Percentiles rank a stretch among this genome's conserved stretches.
These are phyloP conservation scores for Iphiclides podalirius DNA, from an alignment of 2,888 invertebrate genomes.

Conservation along the genomic window DNA sequence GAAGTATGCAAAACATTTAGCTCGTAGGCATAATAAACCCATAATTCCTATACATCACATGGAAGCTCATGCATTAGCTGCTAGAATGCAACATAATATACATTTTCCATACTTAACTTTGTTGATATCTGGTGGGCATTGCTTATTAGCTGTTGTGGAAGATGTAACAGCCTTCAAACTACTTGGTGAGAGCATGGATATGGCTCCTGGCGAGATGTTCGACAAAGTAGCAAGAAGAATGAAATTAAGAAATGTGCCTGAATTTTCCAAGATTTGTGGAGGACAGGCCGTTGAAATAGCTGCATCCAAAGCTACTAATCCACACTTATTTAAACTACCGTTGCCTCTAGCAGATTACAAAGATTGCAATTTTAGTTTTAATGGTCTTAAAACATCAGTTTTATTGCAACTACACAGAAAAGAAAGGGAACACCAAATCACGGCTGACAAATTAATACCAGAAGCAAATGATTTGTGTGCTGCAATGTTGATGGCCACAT, in stretches of 20 bases:
- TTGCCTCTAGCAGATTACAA: conserved; percentile 81
- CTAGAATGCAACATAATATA: conserved; percentile 86
- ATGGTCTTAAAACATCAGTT: conserved; percentile 88
- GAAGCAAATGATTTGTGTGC: conserved; percentile 92
- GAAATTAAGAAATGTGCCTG: conserved; percentile 88
- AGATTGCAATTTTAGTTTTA: conserved; percentile 95
- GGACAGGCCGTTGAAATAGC: conserved; percentile 93
- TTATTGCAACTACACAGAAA: conserved; percentile 74
- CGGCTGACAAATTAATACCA: conserved; percentile 86
- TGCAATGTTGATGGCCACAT: conserved; percentile 85
- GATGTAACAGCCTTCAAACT: conserved; percentile 88
- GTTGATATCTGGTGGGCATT: conserved; percentile 96
- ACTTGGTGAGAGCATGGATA: conserved; percentile 89
- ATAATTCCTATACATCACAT: conserved; percentile 99
- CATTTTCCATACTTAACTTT: conserved; percentile 94
- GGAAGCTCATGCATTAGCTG: conserved; percentile 98
- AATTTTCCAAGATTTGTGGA: conserved; percentile 87
- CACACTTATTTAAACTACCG: conserved; percentile 83
- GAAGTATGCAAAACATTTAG: conserved; percentile 90
- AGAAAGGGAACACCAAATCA: conserved; percentile 80
- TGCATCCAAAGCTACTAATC: conserved; percentile 85
- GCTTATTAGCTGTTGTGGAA: conserved; percentile 88
- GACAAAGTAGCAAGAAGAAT: conserved; percentile 95
- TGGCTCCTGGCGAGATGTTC: conserved; percentile 95
- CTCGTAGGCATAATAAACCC: conserved; percentile 85